Evolutionary conservation across 2,113 vertebrate genomes (phyloP), one percentile per base, ranked within the genome.

Genomic region (Otus sunia): DNA sequence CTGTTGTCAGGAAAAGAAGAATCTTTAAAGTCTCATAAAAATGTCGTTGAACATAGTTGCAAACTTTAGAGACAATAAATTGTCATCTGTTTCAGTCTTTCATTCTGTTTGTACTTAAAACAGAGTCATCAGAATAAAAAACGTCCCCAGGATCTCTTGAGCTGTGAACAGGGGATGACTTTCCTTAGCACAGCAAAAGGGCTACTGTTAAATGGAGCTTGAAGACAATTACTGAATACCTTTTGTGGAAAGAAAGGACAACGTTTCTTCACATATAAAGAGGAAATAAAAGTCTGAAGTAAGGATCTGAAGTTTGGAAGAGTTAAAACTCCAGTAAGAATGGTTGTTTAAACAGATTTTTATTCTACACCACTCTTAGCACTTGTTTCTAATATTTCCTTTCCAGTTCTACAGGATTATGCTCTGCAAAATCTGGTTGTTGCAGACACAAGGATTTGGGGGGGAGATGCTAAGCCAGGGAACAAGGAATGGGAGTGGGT

Each of bases 361-460:
- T 41, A 80, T 82, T 68, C 79, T 73, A 32, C 10, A 68, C 23
- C 19, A 34, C 36, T 73, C 50, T 47, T 55, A 86, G 39, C 25
- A 27, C 59, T 77, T 36, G 22, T 92, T 91, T 92, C 76, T 92
- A 52, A 16, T 62, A 77, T 73, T 91, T 89, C 39, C 29, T 15
- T 78, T 63, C 22, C 43, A 5, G 12, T 76, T 18, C 49, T 89
- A 94, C 39, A 76, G 50, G 58, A 80, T 94, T 90, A 78, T 90
- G 81, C 68, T 71, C 50, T 84, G 55, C 62, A 96, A 96, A 94
- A 86, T 77, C n/a, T 64, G 29, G 45, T 91, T 88, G 59, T 83
- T 92, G 79, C n/a, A 92, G 55, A 47, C 72, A 55, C 17, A n/a
- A 84, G 59, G 47, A 73, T 77, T 75, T 75, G 45, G 11, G 45